Evolutionary conservation across 2,888 invertebrate genomes (phyloP), one percentile per base, ranked within the genome.

Genomic region (Schizaphis graminum): DNA sequence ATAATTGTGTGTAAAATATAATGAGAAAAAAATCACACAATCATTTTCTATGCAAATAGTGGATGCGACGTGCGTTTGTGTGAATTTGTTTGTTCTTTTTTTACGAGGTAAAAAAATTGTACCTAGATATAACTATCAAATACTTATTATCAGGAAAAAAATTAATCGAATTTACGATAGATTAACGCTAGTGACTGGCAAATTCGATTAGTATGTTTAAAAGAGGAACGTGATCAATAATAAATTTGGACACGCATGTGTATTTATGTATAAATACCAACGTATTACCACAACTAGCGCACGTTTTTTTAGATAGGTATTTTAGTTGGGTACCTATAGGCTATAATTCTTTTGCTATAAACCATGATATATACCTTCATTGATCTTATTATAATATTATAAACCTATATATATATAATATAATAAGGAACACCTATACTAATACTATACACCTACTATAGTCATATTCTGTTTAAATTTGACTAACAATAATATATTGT

Each of bases 181-280:
- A 93, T 77, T 89, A 93, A 89, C 77, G 13, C 24, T 53, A 77
- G 88, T 93, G 92, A 93, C 92, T 93, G 88, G 77, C 88, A 77
- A 88, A 89, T 93, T 93, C 88, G 77, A 93, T 93, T 93, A 93
- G 88, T 88, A 56, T 93, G 67, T 89, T 89, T 77, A 93, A 89
- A 93, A 93, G 44, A 89, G 77, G 56, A 8, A 93, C 88, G 92
- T 93, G 92, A 89, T 93, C 92, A 77, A 53, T 77, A 93, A 93
- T 77, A 93, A 49, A 89, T 93, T 89, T 89, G 7, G 88, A 93
- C 89, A 89, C 53, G 53, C 92, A 53, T 53, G 21, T 53, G 21
- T 53, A 53, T 53, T 28, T 77, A 53, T 53, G 53, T 87, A 35
- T 35, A 77, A 26, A 26, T 77, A 35, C 21, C 35, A 77, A 35